phyloP scores from a whole-genome alignment of 2,113 vertebrate genomes.

The Perca flavescens region DNA sequence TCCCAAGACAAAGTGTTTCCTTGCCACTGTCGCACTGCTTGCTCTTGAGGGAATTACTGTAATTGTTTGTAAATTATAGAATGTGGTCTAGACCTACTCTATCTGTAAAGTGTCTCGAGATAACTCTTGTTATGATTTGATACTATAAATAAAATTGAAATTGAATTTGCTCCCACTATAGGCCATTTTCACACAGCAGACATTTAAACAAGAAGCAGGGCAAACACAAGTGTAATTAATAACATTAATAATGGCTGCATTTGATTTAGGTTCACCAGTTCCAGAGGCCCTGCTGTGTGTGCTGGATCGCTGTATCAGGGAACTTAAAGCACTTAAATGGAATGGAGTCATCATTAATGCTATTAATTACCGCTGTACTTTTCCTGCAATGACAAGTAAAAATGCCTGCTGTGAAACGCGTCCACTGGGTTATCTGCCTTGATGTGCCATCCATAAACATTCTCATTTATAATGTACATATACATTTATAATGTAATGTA shows the following conservation, averaged over 20 bases:
- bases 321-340: background rate
- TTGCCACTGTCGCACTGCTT: too few species aligned
- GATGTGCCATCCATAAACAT: slow-evolving; percentile 19
- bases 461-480: slow-evolving; percentile 21
- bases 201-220: background rate
- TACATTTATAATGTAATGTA: too few species aligned
- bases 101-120: too few species aligned
- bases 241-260: slow-evolving; percentile 4
- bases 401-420: slow-evolving; percentile 16
- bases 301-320: background rate
- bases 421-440: slow-evolving; percentile 5
- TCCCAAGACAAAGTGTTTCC: too few species aligned
- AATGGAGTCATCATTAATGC: slow-evolving; percentile 24
- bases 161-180: background rate
- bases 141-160: too few species aligned
- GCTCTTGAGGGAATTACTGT: too few species aligned
- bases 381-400: slow-evolving; percentile 17
- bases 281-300: background rate
- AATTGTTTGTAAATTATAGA: too few species aligned
- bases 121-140: too few species aligned
- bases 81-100: too few species aligned
- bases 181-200: background rate
- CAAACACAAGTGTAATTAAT: background rate
- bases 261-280: background rate
- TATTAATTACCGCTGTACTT: slow-evolving; percentile 34